These are phyloP conservation scores for Oryzaephilus surinamensis DNA, from an alignment of 1,140 invertebrate genomes.

Conservation along the genomic window DNA sequence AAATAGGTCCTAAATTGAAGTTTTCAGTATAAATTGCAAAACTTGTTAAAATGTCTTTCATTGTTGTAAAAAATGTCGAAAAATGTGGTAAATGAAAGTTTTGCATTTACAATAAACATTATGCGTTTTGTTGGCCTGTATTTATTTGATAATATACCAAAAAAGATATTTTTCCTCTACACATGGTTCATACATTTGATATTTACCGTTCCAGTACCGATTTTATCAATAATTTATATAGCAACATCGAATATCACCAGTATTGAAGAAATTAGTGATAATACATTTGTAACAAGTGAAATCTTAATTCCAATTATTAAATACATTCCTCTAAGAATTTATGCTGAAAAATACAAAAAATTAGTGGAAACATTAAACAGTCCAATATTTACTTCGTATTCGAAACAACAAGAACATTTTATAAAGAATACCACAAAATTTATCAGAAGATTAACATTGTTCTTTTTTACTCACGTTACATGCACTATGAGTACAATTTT, in stretches of 20 bases:
- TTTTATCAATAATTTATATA: background rate
- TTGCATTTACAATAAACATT: constrained; percentile 1
- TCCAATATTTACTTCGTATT: constrained; percentile 3
- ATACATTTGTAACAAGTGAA: constrained; percentile 4
- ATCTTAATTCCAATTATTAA: constrained; percentile 5
- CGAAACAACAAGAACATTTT: constrained; percentile 1
- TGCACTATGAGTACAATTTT: constrained; percentile 1
- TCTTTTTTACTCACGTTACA: background rate
- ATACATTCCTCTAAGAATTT: constrained; percentile 1
- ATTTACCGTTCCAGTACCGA: constrained; percentile 3
- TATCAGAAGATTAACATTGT: constrained; percentile 3
- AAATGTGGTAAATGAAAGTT: background rate
- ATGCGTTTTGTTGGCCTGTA: constrained; percentile 5
- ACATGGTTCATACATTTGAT: background rate
- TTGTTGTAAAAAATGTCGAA: background rate
- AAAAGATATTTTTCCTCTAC: constrained; percentile 6
- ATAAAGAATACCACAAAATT: background rate
- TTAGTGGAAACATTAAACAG: constrained; percentile 4
- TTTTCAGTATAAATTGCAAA: too few relatives aligned
- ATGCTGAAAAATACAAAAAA: constrained; percentile 1
- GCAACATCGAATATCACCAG: background rate
- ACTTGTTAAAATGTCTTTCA: too few relatives aligned
- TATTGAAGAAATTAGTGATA: constrained; percentile 4
- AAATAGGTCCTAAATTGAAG: too few relatives aligned
- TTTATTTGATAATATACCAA: constrained; percentile 1